These are phyloP conservation scores for Kradibia gibbosae DNA, from an alignment of 1,140 invertebrate species.

Conservation along the genomic window DNA sequence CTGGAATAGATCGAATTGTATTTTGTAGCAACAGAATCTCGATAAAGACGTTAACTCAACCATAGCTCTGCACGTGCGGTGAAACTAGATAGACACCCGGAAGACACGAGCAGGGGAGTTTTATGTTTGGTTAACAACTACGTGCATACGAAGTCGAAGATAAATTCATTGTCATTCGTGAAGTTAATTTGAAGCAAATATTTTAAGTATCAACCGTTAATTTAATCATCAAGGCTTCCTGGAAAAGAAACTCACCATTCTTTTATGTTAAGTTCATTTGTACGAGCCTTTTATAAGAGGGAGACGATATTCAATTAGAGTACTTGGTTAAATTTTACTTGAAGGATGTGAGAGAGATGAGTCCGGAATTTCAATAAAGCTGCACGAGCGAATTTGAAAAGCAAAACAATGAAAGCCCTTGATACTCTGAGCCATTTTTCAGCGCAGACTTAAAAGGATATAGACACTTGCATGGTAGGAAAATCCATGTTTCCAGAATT, in stretches of 20 bases:
- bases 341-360: not conserved
- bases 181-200: not conserved
- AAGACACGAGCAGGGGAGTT: not conserved
- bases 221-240: not conserved
- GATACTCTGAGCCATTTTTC: not conserved
- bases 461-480: too few relatives aligned
- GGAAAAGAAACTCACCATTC: not conserved
- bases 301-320: slow-evolving; percentile 4
- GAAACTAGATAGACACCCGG: slow-evolving; percentile 1
- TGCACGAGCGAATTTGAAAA: not conserved
- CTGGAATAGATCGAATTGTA: slow-evolving; percentile 20
- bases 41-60: not conserved
- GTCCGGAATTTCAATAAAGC: slow-evolving; percentile 17
- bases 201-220: slow-evolving; percentile 1
- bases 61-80: not conserved
- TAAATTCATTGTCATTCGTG: slow-evolving; percentile 12
- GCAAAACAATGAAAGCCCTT: not conserved
- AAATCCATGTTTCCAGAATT: too few relatives aligned
- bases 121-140: slow-evolving; percentile 4
- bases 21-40: slow-evolving; percentile 4
- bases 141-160: not conserved
- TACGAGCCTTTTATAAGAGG: not conserved
- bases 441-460: not conserved
- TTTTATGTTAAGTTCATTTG: not conserved
- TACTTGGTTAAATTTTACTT: not conserved